Conservation (phyloP, 2,888 invertebrate species). For the Andrena hattorfiana region DNA sequence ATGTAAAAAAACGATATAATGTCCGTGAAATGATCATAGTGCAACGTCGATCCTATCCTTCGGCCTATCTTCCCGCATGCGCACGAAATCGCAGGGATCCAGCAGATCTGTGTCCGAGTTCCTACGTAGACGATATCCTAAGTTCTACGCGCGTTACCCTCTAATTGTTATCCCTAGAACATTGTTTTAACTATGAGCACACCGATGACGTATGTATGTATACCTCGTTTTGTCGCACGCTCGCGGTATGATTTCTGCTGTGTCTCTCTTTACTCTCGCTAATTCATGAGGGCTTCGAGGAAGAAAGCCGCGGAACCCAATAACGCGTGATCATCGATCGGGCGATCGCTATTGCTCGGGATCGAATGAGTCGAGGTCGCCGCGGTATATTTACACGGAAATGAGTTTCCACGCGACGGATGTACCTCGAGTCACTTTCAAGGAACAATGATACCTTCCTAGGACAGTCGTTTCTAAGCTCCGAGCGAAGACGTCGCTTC, state of each 20-base stretch:
- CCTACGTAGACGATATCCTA: constrained; percentile 38
- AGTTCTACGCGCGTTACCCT: constrained; percentile 37
- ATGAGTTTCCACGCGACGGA: not conserved
- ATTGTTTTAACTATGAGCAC: constrained; percentile 50
- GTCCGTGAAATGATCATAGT: constrained; percentile 35
- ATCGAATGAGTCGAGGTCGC: not conserved
- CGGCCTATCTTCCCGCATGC: constrained; percentile 20
- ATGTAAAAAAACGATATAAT: constrained; percentile 28
- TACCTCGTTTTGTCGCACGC: constrained; percentile 2
- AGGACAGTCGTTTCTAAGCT: constrained; percentile 27
- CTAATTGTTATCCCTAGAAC: constrained; percentile 52
- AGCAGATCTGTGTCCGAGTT: constrained; percentile 34
- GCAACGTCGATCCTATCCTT: constrained; percentile 20
- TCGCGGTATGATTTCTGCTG: not conserved
- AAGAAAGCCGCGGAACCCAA: not conserved
- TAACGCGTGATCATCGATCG: not conserved
- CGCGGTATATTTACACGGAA: constrained; percentile 26
- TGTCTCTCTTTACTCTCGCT: not conserved
- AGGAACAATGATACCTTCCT: constrained; percentile 38
- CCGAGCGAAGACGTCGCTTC: constrained; percentile 1
- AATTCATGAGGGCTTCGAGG: constrained; percentile 4
- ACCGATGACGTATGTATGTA: constrained; percentile 39
- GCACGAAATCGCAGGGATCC: constrained; percentile 31
- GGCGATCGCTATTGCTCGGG: not conserved
- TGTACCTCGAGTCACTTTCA: not conserved